Evolutionary conservation across 2,888 invertebrate species (phyloP).

Genomic region (Napeogenes inachia): DNA sequence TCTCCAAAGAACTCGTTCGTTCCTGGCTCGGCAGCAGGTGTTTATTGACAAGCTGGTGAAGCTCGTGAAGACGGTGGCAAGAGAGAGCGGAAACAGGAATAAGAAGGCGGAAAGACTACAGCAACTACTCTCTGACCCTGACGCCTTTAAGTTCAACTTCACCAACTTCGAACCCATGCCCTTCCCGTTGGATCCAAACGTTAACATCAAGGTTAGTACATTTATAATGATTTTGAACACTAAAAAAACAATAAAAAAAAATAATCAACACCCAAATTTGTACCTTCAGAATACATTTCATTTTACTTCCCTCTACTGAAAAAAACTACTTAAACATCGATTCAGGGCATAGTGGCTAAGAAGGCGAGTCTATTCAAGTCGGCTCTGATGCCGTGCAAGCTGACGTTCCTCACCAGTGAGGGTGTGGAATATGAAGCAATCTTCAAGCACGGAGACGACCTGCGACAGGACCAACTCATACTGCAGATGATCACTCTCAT

Average conservation of each 20-base stretch:
- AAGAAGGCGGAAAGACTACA: slow-evolving; percentile 95
- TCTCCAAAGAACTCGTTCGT: slow-evolving; percentile 85
- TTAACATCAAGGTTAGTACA: slow-evolving; percentile 61
- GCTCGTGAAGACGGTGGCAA: slow-evolving; percentile 90
- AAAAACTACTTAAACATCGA: too few relatives aligned
- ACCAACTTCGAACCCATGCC: slow-evolving; percentile 94
- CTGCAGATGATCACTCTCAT: slow-evolving; percentile 98
- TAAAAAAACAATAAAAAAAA: too few relatives aligned
- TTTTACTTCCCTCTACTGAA: too few relatives aligned
- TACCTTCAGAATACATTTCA: too few relatives aligned
- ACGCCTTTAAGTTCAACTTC: slow-evolving; percentile 90
- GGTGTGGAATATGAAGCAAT: slow-evolving; percentile 94
- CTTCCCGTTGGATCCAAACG: slow-evolving; percentile 95
- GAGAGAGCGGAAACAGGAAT: slow-evolving; percentile 93
- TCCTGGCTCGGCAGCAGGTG: slow-evolving; percentile 89
- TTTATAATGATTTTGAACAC: not conserved
- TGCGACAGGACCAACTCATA: slow-evolving; percentile 97
- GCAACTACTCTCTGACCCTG: slow-evolving; percentile 87
- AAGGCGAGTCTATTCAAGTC: slow-evolving; percentile 97
- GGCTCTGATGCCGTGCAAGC: slow-evolving; percentile 93
- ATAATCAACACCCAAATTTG: too few relatives aligned
- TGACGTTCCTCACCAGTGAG: slow-evolving; percentile 91
- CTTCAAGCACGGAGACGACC: slow-evolving; percentile 98
- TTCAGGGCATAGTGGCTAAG: slow-evolving; percentile 86
- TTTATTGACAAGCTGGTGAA: slow-evolving; percentile 94